Percentiles rank a stretch among this genome's conserved stretches.
phyloP scores from a whole-genome alignment of 2,797 vertebrate species.

The Acipenser oxyrinchus region DNA sequence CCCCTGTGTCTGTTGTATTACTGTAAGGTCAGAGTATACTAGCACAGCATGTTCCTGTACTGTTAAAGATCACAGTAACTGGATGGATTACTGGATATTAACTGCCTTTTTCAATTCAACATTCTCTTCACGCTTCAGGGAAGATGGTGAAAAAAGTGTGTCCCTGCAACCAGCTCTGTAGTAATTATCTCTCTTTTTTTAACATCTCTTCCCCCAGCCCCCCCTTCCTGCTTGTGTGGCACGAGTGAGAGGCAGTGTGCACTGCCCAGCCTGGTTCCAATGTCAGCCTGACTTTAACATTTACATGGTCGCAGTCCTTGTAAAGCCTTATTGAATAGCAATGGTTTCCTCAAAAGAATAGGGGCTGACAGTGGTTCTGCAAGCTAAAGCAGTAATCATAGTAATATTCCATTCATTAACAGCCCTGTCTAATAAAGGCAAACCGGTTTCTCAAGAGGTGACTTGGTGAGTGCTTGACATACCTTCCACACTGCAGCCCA shows the following conservation, averaged over 20 bases:
- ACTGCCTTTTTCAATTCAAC: slow-evolving; percentile 30
- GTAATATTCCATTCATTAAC: no score
- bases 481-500: no score
- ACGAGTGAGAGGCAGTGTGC: no score
- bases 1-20: not conserved
- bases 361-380: no score
- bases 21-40: slow-evolving; percentile 24
- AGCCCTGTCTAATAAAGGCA: no score
- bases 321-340: no score
- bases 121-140: slow-evolving; percentile 92
- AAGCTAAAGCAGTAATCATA: no score
- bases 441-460: no score
- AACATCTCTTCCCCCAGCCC: slow-evolving; percentile 36
- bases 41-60: slow-evolving; percentile 5
- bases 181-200: slow-evolving; percentile 96
- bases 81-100: not conserved
- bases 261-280: not conserved
- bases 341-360: no score
- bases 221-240: slow-evolving; percentile 25
- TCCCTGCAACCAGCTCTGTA: slow-evolving; percentile 99
- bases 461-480: no score
- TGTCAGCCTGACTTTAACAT: slow-evolving; percentile 34
- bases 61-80: not conserved
- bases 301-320: slow-evolving; percentile 4
- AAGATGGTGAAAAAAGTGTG: slow-evolving; percentile 99